Conservation (phyloP, 2,797 vertebrate genomes). For the Eutrigla gurnardus region DNA sequence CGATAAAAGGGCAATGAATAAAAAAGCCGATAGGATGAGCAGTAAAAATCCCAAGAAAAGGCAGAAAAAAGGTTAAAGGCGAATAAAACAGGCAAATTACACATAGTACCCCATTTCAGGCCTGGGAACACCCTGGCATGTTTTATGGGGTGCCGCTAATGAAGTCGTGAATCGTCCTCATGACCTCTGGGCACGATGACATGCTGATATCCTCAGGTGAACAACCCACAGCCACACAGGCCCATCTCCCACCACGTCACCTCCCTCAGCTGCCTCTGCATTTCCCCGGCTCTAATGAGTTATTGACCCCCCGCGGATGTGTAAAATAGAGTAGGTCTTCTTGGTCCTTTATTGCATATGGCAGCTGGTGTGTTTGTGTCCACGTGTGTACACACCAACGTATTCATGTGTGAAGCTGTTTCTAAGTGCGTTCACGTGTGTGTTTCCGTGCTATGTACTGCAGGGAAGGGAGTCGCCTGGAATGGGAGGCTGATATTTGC, state of each 20-base stretch:
- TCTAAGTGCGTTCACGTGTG: slow-evolving; percentile 15
- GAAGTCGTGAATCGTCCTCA: slow-evolving; percentile 71
- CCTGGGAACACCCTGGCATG: slow-evolving; percentile 47
- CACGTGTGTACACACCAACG: background rate
- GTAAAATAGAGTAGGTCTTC: slow-evolving; percentile 74
- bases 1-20: slow-evolving; percentile 66
- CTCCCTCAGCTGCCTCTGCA: slow-evolving; percentile 61
- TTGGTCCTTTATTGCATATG: slow-evolving; percentile 72
- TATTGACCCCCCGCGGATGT: slow-evolving; percentile 81
- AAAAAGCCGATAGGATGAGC: slow-evolving; percentile 51
- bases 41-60: slow-evolving; percentile 53
- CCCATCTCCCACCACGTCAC: slow-evolving; percentile 50
- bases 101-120: slow-evolving; percentile 37
- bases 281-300: slow-evolving; percentile 77
- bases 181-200: slow-evolving; percentile 75
- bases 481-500: slow-evolving; percentile 51
- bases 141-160: slow-evolving; percentile 74
- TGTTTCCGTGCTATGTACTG: slow-evolving; percentile 22
- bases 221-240: slow-evolving; percentile 38
- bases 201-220: slow-evolving; percentile 75
- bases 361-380: slow-evolving; percentile 66
- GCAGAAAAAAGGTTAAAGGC: slow-evolving; percentile 46
- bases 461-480: slow-evolving; percentile 33
- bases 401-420: slow-evolving; percentile 59
- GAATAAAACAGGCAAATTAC: slow-evolving; percentile 61